phyloP scores from a whole-genome alignment of 2,797 vertebrate genomes.

The Nyctibius grandis region DNA sequence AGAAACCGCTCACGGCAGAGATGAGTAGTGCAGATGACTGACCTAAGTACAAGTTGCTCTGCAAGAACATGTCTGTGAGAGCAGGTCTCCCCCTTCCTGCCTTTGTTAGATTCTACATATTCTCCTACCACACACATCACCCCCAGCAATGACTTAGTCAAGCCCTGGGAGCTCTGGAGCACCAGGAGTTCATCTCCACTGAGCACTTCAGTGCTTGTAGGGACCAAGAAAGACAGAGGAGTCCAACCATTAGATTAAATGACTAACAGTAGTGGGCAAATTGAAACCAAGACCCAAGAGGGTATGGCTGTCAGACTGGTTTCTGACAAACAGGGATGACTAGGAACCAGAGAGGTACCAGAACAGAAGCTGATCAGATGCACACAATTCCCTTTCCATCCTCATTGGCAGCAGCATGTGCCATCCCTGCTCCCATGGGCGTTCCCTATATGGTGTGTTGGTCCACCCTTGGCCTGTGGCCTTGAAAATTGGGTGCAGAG shows the following conservation, averaged over 20 bases:
- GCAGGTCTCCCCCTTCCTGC: not conserved
- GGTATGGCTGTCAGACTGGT: no score
- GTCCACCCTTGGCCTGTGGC: not conserved
- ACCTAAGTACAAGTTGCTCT: not conserved
- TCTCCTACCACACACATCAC: not conserved
- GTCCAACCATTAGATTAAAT: not conserved
- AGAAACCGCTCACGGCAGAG: not conserved
- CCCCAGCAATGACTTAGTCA: not conserved
- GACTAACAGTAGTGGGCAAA: not conserved
- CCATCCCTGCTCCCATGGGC: not conserved
- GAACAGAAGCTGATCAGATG: not conserved
- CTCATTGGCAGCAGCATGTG: not conserved
- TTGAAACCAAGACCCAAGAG: not conserved
- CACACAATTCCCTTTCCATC: not conserved
- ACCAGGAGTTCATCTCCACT: not conserved
- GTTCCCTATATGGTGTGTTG: not conserved
- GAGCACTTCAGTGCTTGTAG: not conserved
- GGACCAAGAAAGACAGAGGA: not conserved
- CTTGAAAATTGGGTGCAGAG: not conserved
- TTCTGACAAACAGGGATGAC: not conserved
- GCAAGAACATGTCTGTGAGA: not conserved
- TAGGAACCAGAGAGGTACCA: not conserved
- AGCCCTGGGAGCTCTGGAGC: not conserved
- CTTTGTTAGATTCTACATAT: accelerated
- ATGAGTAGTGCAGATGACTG: not conserved